These are phyloP conservation scores for Falco columbarius DNA, from an alignment of 2,797 vertebrate genomes.

Conservation along the genomic window DNA sequence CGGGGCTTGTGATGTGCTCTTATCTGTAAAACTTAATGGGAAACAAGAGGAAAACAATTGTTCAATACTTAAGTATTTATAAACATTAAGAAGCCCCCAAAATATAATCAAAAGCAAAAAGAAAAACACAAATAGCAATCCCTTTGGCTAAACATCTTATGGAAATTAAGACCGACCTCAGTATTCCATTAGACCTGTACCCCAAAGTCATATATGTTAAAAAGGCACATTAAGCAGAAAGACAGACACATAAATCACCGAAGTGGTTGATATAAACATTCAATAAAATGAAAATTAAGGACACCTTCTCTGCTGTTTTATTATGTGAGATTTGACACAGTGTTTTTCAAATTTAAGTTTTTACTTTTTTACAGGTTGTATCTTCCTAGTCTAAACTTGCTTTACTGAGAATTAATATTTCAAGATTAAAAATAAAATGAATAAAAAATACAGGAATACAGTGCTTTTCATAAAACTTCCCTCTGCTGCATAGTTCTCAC, in stretches of 20 bases:
- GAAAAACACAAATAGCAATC: rapidly evolving
- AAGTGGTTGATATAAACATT: background rate
- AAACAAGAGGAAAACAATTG: background rate
- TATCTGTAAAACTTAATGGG: background rate
- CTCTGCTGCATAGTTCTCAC: background rate
- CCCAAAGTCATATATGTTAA: background rate
- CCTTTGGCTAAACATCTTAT: background rate
- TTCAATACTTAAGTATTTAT: background rate
- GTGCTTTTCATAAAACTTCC: background rate
- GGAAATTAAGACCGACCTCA: background rate
- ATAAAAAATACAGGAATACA: background rate
- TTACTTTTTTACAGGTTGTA: rapidly evolving
- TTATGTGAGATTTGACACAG: background rate
- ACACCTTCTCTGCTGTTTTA: background rate
- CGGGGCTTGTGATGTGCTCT: background rate
- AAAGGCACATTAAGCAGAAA: background rate
- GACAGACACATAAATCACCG: background rate
- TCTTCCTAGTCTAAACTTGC: background rate
- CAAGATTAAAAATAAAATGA: background rate
- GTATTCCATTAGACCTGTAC: background rate
- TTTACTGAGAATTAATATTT: background rate
- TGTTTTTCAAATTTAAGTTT: background rate
- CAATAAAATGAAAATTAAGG: background rate
- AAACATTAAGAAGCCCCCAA: rapidly evolving
- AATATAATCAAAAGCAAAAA: background rate